These are phyloP conservation scores for Diadromus collaris DNA, from an alignment of 2,888 invertebrate species.

Conservation along the genomic window DNA sequence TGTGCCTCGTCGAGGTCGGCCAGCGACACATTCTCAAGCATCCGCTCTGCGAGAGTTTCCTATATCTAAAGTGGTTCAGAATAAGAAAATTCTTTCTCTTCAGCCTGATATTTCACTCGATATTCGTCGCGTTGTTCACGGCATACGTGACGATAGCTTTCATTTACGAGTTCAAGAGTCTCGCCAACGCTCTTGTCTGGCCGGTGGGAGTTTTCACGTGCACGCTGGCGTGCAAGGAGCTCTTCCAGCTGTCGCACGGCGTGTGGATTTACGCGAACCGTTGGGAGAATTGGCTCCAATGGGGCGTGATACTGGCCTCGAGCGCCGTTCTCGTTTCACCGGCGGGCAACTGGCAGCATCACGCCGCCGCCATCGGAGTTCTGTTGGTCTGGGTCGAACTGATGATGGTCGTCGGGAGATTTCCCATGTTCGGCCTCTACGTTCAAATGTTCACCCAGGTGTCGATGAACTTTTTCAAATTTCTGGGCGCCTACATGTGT, in stretches of 20 bases:
- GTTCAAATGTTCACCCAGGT: slow-evolving; percentile 94
- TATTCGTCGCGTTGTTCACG: slow-evolving; percentile 89
- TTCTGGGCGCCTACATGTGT: slow-evolving; percentile 90
- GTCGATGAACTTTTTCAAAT: slow-evolving; percentile 91
- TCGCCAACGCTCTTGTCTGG: slow-evolving; percentile 80
- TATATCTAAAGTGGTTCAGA: slow-evolving; percentile 91
- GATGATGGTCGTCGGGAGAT: slow-evolving; percentile 92
- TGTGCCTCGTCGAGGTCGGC: slow-evolving; percentile 87
- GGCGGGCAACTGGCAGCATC: slow-evolving; percentile 87
- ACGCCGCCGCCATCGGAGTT: slow-evolving; percentile 89
- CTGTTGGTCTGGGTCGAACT: slow-evolving; percentile 91
- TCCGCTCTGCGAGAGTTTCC: slow-evolving; percentile 92
- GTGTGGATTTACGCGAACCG: slow-evolving; percentile 87
- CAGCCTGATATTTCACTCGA: slow-evolving; percentile 88
- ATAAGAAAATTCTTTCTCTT: slow-evolving; percentile 91
- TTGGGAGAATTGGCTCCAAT: slow-evolving; percentile 94
- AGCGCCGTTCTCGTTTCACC: slow-evolving; percentile 67
- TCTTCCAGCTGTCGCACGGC: slow-evolving; percentile 89
- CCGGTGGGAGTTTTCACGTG: slow-evolving; percentile 84
- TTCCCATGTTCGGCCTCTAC: slow-evolving; percentile 92
- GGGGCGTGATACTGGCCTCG: slow-evolving; percentile 85
- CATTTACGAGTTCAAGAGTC: slow-evolving; percentile 79
- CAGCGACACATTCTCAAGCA: slow-evolving; percentile 90
- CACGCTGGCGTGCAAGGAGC: slow-evolving; percentile 86
- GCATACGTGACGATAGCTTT: slow-evolving; percentile 85